Conservation (phyloP, 2,113 vertebrate species). For the Rhinichthys klamathensis region DNA sequence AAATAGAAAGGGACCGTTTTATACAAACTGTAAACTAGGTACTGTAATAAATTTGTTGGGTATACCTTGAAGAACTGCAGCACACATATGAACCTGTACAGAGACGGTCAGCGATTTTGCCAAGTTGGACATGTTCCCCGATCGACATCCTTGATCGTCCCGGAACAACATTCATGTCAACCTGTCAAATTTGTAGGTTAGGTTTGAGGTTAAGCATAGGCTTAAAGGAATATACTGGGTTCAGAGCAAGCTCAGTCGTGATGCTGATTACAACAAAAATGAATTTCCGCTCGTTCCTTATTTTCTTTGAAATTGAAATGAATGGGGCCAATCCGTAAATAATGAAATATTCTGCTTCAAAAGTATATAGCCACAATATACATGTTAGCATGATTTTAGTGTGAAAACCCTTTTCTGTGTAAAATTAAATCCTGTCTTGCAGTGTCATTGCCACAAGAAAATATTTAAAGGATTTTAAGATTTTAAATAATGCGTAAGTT, state of each 20-base stretch:
- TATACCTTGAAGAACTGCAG: conserved; percentile 69
- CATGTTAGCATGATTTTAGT: too few species aligned
- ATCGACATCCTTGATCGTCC: neutral
- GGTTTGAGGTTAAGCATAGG: neutral
- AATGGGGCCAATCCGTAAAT: too few species aligned
- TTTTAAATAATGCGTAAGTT: too few species aligned
- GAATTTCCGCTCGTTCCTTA: too few species aligned
- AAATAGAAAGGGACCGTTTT: conserved; percentile 71
- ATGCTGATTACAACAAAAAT: neutral
- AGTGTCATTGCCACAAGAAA: too few species aligned
- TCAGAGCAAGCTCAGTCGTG: neutral
- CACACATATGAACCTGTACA: conserved; percentile 50
- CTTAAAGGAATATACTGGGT: neutral
- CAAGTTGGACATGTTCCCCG: neutral
- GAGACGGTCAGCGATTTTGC: neutral
- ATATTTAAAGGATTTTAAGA: too few species aligned
- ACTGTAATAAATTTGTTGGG: conserved; percentile 64
- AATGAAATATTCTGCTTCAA: too few species aligned
- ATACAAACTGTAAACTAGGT: conserved; percentile 77
- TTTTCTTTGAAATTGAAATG: neutral
- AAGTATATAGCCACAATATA: too few species aligned
- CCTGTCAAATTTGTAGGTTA: neutral
- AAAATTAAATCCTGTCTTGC: too few species aligned
- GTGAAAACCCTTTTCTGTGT: too few species aligned
- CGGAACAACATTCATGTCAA: neutral